Evolutionary conservation across 2,888 invertebrate species (phyloP).

Genomic region (Metacarcinus magister): DNA sequence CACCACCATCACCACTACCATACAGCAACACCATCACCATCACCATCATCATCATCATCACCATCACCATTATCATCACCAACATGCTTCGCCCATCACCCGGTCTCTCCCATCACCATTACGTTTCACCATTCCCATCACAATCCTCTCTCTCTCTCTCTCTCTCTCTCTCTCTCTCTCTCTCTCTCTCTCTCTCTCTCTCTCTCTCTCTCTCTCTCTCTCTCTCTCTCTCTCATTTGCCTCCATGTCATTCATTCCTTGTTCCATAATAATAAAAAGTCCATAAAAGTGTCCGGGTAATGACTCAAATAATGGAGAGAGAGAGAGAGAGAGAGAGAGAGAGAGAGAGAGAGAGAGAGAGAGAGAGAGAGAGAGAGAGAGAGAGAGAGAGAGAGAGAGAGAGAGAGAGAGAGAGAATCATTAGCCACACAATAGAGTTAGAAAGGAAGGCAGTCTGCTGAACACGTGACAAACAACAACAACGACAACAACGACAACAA

Average conservation of each 20-base stretch:
- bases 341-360: constrained; percentile 34
- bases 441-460: no score
- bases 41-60: not conserved
- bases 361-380: constrained; percentile 52
- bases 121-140: not conserved
- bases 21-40: no score
- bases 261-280: not conserved
- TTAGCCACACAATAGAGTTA: not conserved
- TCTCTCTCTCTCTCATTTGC: no score
- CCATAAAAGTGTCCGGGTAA: not conserved
- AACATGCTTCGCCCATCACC: not conserved
- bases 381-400: constrained; percentile 19
- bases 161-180: no score
- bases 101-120: not conserved
- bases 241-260: no score
- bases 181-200: no score
- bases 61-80: not conserved
- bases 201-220: no score
- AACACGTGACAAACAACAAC: no score
- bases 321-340: not conserved
- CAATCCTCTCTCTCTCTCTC: not conserved
- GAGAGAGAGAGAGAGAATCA: not conserved
- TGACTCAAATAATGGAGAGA: not conserved
- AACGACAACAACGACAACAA: no score
- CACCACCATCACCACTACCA: not conserved